A percentile compares a stretch with the other conserved stretches of the same genome.
Evolutionary conservation across 2,888 invertebrate species (phyloP).

Genomic region (Ethmia dodecea): DNA sequence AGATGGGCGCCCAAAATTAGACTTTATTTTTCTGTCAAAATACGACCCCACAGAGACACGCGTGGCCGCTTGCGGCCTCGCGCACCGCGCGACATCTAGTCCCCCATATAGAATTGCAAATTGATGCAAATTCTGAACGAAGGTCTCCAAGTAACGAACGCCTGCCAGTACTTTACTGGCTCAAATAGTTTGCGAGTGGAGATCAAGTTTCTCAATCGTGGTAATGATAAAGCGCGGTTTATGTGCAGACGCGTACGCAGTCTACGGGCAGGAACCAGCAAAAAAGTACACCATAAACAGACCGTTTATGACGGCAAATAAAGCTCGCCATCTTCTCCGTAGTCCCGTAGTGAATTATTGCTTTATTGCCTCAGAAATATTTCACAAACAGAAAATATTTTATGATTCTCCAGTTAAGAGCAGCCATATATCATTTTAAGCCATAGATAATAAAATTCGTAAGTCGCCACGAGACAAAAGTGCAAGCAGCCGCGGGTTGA

Average conservation of each 20-base stretch:
- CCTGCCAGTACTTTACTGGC: too few species aligned
- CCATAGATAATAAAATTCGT: conserved; percentile 76
- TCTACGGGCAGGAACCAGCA: conserved; percentile 21
- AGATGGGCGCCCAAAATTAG: too few species aligned
- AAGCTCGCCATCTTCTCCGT: conserved; percentile 73
- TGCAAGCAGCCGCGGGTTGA: conserved; percentile 27
- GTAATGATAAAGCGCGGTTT: conserved; percentile 62
- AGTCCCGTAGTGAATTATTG: conserved; percentile 76
- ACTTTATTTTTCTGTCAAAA: too few species aligned
- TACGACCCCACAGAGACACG: too few species aligned
- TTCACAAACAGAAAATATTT: conserved; percentile 78
- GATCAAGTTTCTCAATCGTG: conserved; percentile 24
- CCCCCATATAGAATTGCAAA: too few species aligned
- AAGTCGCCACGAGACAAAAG: conserved; percentile 70
- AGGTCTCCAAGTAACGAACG: too few species aligned
- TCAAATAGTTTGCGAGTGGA: background rate
- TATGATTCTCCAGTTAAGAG: conserved; percentile 77
- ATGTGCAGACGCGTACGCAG: conserved; percentile 44
- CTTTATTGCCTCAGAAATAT: conserved; percentile 78
- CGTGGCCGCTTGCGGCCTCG: too few species aligned
- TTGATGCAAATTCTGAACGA: too few species aligned
- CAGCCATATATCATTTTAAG: conserved; percentile 75
- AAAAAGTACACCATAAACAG: conserved; percentile 74
- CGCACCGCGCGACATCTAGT: too few species aligned
- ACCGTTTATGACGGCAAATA: conserved; percentile 75